Evolutionary conservation across 2,888 invertebrate species (phyloP).

Genomic region (Cephus pygmeus): DNA sequence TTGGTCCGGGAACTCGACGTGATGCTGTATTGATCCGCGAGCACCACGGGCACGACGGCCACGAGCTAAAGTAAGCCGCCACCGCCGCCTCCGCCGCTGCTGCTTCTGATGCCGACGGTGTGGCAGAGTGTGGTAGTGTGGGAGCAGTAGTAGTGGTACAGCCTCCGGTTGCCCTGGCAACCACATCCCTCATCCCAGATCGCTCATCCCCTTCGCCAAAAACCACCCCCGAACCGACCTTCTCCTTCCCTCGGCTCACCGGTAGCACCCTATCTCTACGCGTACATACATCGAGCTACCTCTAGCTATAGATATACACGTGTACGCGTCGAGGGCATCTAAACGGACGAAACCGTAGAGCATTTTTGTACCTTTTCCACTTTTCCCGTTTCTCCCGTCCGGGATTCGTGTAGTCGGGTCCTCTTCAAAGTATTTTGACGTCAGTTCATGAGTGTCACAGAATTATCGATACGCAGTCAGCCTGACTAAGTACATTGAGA

Average conservation of each 20-base stretch:
- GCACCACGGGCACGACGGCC: constrained; percentile 36
- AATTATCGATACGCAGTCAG: neutral
- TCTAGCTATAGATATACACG: neutral
- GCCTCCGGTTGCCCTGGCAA: constrained; percentile 58
- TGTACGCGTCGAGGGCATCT: neutral
- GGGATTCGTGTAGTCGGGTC: neutral
- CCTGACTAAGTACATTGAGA: neutral
- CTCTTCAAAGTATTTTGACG: neutral
- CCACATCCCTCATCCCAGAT: constrained; percentile 50
- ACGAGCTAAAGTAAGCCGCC: constrained; percentile 61
- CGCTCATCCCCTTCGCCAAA: constrained; percentile 21
- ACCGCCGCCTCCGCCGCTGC: constrained; percentile 25
- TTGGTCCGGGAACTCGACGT: constrained; percentile 61
- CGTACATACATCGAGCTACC: neutral
- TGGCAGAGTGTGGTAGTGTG: neutral
- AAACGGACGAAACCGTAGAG: neutral
- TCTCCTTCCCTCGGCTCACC: neutral
- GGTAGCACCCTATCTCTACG: neutral
- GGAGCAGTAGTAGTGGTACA: neutral
- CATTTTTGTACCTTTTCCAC: neutral
- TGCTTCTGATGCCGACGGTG: neutral
- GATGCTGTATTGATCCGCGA: constrained; percentile 65
- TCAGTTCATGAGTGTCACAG: neutral
- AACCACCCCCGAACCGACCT: constrained; percentile 9
- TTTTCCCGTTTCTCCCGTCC: neutral